Conservation (phyloP, 2,797 vertebrate genomes). For the Gambusia yucatana region DNA sequence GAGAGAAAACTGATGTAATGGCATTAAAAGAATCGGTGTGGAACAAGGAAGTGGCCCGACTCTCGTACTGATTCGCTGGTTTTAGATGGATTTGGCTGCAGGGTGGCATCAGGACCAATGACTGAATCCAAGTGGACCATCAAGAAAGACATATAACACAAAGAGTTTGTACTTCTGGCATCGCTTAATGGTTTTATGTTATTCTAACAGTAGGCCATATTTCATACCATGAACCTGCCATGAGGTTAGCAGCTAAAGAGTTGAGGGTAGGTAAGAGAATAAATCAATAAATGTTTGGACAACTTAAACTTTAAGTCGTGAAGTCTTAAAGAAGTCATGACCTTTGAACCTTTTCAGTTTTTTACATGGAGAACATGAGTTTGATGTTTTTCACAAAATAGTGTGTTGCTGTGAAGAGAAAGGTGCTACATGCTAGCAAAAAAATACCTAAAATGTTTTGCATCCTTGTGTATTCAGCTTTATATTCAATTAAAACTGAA, state of each 20-base stretch:
- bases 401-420: not conserved
- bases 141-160: slow-evolving; percentile 18
- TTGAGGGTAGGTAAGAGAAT: not conserved
- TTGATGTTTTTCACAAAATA: not conserved
- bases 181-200: not conserved
- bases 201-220: not conserved
- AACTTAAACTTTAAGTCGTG: not conserved
- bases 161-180: not conserved
- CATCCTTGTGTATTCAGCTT: not conserved
- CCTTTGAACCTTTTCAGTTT: not conserved
- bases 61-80: not conserved
- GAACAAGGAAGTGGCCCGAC: not conserved
- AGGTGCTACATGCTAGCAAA: not conserved
- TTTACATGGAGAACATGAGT: not conserved
- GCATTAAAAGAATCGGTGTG: not conserved
- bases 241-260: not conserved
- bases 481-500: not conserved
- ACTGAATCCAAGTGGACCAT: slow-evolving; percentile 50
- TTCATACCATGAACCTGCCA: slow-evolving; percentile 3
- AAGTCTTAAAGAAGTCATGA: not conserved
- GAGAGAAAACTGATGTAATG: not conserved
- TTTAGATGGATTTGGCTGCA: slow-evolving; percentile 10
- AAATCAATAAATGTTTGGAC: not conserved
- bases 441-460: not conserved
- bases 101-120: not conserved